phyloP scores from a whole-genome alignment of 2,888 invertebrate species.

The Stenurella melanura region DNA sequence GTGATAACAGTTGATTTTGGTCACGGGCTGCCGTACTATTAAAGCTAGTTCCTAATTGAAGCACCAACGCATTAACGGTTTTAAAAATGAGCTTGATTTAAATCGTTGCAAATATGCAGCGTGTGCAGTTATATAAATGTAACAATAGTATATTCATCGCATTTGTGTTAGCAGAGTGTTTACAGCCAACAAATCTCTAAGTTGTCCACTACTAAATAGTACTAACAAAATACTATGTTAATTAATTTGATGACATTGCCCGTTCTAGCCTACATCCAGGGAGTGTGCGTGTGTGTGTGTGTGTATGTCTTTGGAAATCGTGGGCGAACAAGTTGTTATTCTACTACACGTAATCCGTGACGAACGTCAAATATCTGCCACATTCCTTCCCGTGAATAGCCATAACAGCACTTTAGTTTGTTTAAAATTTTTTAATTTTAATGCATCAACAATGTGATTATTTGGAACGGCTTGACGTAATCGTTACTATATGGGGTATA shows the following conservation, averaged over 20 bases:
- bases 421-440: constrained; percentile 42
- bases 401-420: constrained; percentile 53
- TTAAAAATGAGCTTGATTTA: neutral
- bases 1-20: too few species aligned
- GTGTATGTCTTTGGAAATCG: constrained; percentile 40
- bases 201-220: neutral
- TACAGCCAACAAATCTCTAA: neutral
- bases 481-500: constrained; percentile 33
- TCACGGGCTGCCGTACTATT: too few species aligned
- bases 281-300: constrained; percentile 27
- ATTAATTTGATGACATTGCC: constrained; percentile 48
- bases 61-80: neutral
- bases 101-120: neutral
- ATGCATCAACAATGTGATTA: constrained; percentile 38
- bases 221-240: constrained; percentile 31
- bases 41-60: neutral
- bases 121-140: neutral
- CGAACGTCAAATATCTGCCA: constrained; percentile 50
- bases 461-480: constrained; percentile 35
- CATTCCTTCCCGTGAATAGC: constrained; percentile 52
- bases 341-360: constrained; percentile 51
- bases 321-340: constrained; percentile 57
- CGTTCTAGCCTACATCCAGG: constrained; percentile 20
- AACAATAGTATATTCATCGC: neutral
- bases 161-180: neutral